Percentiles rank a stretch among this genome's conserved stretches.
phyloP scores from a whole-genome alignment of 2,113 vertebrate genomes.

The Tenebrosternarchus preto region DNA sequence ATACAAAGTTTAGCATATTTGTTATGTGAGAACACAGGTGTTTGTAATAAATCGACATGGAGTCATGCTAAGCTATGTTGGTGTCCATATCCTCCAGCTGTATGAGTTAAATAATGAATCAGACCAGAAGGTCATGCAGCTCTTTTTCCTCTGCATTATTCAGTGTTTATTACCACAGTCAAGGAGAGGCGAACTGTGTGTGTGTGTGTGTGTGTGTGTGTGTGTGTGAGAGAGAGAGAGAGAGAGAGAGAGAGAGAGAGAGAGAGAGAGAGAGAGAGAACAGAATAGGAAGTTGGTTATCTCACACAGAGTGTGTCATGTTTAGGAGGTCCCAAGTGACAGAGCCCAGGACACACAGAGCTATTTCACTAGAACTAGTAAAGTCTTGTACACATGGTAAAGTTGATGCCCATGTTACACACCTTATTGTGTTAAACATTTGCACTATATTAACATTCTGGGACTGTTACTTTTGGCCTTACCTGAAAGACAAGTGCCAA shows the following conservation, averaged over 20 bases:
- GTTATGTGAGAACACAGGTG: background rate
- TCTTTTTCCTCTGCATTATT: conserved; percentile 49
- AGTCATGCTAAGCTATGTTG: conserved; percentile 7
- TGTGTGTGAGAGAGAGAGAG: too few species aligned
- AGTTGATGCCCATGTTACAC: background rate
- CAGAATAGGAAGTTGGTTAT: background rate
- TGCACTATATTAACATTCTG: too few species aligned
- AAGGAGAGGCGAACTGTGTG: too few species aligned
- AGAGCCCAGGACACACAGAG: background rate
- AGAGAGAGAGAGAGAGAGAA: background rate
- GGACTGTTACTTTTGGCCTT: too few species aligned
- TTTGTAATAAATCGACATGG: conserved; percentile 18
- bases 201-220: too few species aligned
- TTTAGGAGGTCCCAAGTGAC: background rate
- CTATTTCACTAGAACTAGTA: too few species aligned
- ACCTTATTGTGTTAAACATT: background rate
- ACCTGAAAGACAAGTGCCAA: too few species aligned
- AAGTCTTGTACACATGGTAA: too few species aligned
- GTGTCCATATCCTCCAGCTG: background rate
- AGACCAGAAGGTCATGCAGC: conserved; percentile 35
- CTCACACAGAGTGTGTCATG: background rate
- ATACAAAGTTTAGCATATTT: background rate
- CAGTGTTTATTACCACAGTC: conserved; percentile 21
- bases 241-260: conserved; percentile 8
- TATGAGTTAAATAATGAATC: conserved; percentile 38